Percentiles rank a stretch among this genome's conserved stretches.
phyloP scores from a whole-genome alignment of 2,888 invertebrate genomes.

The Clostera curtula region DNA sequence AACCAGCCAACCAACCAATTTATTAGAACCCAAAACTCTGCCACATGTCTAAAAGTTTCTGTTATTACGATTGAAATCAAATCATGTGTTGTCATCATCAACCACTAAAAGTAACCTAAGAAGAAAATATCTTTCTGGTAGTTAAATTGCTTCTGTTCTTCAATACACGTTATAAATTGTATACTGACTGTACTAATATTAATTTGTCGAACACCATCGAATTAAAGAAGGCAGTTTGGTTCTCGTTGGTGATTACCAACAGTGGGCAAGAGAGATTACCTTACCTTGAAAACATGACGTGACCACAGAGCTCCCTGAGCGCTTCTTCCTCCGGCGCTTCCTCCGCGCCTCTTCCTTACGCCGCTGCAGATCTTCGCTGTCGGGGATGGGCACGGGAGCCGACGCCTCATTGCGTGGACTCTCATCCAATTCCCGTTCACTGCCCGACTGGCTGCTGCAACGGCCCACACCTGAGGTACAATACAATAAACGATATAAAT shows the following conservation, averaged over 20 bases:
- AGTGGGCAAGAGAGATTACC: background rate
- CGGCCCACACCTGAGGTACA: slow-evolving; percentile 58
- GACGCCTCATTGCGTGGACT: slow-evolving; percentile 59
- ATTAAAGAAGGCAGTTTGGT: too few relatives aligned
- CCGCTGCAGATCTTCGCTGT: slow-evolving; percentile 79
- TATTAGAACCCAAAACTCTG: too few relatives aligned
- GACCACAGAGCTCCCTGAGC: slow-evolving; percentile 90
- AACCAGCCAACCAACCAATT: too few relatives aligned
- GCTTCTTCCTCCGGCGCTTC: slow-evolving; percentile 92
- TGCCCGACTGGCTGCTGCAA: slow-evolving; percentile 73
- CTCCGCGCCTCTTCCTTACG: slow-evolving; percentile 92
- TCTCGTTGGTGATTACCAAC: background rate
- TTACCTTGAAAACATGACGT: slow-evolving; percentile 93
- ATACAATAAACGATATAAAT: slow-evolving; percentile 3
- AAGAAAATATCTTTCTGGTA: too few relatives aligned
- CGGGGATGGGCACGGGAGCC: slow-evolving; percentile 75
- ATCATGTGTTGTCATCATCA: too few relatives aligned
- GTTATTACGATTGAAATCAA: too few relatives aligned
- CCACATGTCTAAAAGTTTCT: too few relatives aligned
- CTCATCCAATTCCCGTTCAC: slow-evolving; percentile 68
- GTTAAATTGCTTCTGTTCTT: too few relatives aligned
- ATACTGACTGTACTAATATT: too few relatives aligned
- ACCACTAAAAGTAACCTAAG: too few relatives aligned
- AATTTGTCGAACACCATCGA: too few relatives aligned
- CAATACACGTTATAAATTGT: too few relatives aligned